phyloP scores from a whole-genome alignment of 2,797 vertebrate species.

The Phoeniculus purpureus region DNA sequence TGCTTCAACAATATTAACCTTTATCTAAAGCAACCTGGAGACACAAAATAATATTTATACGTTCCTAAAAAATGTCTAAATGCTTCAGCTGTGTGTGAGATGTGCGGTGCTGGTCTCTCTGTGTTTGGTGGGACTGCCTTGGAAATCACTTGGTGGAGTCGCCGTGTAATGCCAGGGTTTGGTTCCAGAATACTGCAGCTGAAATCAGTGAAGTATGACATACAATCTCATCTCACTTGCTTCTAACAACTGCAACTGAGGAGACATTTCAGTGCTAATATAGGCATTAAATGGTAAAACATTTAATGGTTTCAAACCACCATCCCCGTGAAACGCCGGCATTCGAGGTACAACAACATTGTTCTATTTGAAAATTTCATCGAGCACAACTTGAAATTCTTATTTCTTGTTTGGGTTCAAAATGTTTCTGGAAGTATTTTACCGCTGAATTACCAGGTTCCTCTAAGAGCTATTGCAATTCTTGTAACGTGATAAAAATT shows the following conservation, averaged over 20 bases:
- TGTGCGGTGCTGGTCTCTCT: background rate
- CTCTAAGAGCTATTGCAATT: background rate
- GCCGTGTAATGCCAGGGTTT: background rate
- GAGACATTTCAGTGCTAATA: background rate
- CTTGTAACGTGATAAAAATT: background rate
- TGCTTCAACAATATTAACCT: constrained; percentile 78
- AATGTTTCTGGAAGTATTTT: background rate
- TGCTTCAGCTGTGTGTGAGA: background rate
- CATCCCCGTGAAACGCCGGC: background rate
- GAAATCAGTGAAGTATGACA: background rate
- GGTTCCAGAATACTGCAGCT: background rate
- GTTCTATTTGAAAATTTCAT: background rate
- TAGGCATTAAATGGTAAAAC: background rate
- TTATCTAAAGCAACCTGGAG: constrained; percentile 71
- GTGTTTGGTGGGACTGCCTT: background rate
- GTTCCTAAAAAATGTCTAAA: background rate
- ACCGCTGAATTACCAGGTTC: background rate
- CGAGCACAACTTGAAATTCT: background rate
- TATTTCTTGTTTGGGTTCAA: background rate
- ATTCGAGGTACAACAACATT: background rate
- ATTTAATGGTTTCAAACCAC: background rate
- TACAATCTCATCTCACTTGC: background rate
- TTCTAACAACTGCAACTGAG: too few relatives aligned
- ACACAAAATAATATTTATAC: constrained; percentile 64
- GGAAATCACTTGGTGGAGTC: background rate